Percentiles rank a stretch among this genome's conserved stretches.
Conservation (phyloP, 2,888 invertebrate genomes). For the Tetanocera ferruginea region DNA sequence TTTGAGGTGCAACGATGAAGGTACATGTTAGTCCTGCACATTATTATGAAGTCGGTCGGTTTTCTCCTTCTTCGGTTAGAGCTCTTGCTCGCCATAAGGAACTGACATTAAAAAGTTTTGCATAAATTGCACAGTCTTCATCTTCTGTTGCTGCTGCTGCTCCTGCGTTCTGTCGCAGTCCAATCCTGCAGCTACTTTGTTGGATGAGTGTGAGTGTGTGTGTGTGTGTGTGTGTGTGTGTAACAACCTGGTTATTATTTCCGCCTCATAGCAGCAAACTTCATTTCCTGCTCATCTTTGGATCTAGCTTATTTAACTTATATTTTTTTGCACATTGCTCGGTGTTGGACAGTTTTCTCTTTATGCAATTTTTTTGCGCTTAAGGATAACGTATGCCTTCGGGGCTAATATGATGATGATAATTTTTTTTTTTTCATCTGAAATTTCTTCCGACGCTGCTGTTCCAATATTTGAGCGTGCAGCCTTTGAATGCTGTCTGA, state of each 20-base stretch:
- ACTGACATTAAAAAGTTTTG: conserved; percentile 5
- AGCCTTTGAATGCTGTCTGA: conserved; percentile 12
- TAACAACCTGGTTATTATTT: conserved; percentile 14
- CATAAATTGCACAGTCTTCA: conserved; percentile 6
- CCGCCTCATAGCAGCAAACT: conserved; percentile 11
- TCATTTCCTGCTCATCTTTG: conserved; percentile 4
- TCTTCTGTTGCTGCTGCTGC: not conserved
- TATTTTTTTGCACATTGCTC: not conserved
- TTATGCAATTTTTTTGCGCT: not conserved
- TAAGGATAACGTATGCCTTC: conserved; percentile 2
- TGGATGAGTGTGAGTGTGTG: not conserved
- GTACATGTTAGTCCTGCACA: too few species aligned
- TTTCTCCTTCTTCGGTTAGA: not conserved
- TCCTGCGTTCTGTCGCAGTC: not conserved
- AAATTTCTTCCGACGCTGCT: not conserved
- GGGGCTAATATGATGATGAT: conserved; percentile 3
- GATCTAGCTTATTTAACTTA: not conserved
- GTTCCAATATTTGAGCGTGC: not conserved
- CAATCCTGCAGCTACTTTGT: not conserved
- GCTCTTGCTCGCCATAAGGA: not conserved
- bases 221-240: not conserved
- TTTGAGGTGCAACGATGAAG: not conserved
- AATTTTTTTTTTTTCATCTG: not conserved
- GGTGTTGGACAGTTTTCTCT: not conserved
- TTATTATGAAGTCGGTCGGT: not conserved